Conservation (phyloP, 2,797 vertebrate species). For the Pristis pectinata region DNA sequence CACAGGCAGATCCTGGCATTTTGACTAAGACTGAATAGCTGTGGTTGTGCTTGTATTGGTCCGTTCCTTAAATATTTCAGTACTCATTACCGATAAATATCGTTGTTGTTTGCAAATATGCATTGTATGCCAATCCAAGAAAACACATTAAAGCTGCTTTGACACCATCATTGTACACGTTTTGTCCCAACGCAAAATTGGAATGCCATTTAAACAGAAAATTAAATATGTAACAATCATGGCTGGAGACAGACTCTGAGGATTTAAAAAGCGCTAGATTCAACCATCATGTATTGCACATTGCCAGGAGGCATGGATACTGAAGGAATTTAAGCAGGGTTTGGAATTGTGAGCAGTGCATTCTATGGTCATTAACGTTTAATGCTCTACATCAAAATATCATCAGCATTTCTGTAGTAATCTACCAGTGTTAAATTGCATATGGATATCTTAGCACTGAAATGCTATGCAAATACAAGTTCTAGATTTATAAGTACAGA, state of each 20-base stretch:
- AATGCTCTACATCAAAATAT: neutral
- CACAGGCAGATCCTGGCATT: neutral
- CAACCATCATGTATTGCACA: neutral
- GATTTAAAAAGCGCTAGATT: neutral
- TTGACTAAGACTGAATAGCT: neutral
- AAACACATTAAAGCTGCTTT: neutral
- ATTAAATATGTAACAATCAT: neutral
- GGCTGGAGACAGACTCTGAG: neutral
- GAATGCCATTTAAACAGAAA: neutral
- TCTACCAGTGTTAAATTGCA: no score
- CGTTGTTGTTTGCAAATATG: no score
- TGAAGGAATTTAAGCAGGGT: neutral
- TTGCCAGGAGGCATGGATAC: no score
- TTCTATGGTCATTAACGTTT: neutral
- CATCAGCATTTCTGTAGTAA: neutral
- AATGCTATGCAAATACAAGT: neutral
- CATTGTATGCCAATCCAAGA: neutral
- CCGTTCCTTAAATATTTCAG: no score
- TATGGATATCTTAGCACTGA: neutral
- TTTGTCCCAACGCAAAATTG: neutral
- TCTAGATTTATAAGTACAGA: neutral
- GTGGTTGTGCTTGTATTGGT: neutral
- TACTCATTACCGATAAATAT: no score
- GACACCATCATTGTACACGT: neutral
- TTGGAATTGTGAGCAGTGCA: neutral